These are phyloP conservation scores for Thripadectes ignobilis DNA, from an alignment of 2,797 vertebrate genomes.

Conservation along the genomic window DNA sequence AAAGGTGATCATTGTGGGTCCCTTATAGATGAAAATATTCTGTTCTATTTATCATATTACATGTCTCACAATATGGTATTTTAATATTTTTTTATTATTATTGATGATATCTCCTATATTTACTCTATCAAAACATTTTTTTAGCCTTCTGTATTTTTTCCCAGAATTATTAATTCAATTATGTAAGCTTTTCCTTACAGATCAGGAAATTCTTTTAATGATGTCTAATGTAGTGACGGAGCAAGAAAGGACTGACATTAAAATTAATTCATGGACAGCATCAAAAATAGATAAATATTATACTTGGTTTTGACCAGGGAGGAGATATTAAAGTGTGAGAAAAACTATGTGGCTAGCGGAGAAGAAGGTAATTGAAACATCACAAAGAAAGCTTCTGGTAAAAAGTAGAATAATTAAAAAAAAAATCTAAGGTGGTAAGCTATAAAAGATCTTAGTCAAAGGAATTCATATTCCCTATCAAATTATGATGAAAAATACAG, in stretches of 20 bases:
- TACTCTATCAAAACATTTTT: background rate
- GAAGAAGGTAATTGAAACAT: background rate
- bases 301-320: background rate
- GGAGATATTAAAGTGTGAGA: background rate
- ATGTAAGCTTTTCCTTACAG: background rate
- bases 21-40: background rate
- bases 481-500: background rate
- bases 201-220: background rate
- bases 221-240: background rate
- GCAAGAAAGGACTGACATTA: background rate
- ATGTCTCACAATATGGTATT: background rate
- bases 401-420: background rate
- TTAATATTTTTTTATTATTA: background rate
- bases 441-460: background rate
- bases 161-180: background rate
- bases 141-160: background rate
- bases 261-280: background rate
- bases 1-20: background rate
- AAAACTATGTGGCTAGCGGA: background rate
- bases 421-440: accelerated
- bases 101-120: background rate
- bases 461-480: background rate
- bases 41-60: background rate
- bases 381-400: background rate
- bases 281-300: background rate